phyloP scores from a whole-genome alignment of 2,888 invertebrate species.

The Heterodera filipjevi region DNA sequence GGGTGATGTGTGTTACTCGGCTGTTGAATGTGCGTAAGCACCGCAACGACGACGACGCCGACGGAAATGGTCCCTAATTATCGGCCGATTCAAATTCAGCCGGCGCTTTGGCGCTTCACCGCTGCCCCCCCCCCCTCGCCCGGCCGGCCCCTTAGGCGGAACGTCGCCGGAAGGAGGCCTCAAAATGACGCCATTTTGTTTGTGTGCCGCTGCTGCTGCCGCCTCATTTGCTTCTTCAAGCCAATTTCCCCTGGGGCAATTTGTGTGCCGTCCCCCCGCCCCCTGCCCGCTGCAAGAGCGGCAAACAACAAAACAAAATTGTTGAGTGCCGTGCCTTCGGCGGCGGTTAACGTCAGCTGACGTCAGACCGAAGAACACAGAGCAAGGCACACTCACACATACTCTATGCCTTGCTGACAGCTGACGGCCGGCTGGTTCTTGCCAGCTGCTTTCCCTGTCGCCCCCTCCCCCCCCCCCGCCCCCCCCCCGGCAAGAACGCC shows the following conservation, averaged over 20 bases:
- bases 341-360: neutral
- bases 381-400: too few relatives aligned
- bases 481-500: too few relatives aligned
- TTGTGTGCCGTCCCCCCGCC: neutral
- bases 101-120: too few relatives aligned
- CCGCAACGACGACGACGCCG: too few relatives aligned
- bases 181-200: neutral
- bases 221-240: neutral
- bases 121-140: too few relatives aligned
- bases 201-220: neutral
- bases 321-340: neutral
- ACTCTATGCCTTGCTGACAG: neutral
- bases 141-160: too few relatives aligned
- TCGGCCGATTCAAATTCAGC: neutral
- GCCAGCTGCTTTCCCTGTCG: too few relatives aligned
- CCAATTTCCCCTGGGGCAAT: neutral
- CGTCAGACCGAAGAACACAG: neutral
- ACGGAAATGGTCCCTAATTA: constrained; percentile 5
- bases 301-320: neutral
- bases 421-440: neutral
- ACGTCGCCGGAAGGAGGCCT: neutral
- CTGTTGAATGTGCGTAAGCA: too few relatives aligned
- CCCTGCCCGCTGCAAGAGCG: neutral
- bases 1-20: too few relatives aligned
- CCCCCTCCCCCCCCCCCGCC: too few relatives aligned